Evolutionary conservation across 2,797 vertebrate species (phyloP), one percentile per base, ranked within the genome.

Genomic region (Acridotheres tristis): DNA sequence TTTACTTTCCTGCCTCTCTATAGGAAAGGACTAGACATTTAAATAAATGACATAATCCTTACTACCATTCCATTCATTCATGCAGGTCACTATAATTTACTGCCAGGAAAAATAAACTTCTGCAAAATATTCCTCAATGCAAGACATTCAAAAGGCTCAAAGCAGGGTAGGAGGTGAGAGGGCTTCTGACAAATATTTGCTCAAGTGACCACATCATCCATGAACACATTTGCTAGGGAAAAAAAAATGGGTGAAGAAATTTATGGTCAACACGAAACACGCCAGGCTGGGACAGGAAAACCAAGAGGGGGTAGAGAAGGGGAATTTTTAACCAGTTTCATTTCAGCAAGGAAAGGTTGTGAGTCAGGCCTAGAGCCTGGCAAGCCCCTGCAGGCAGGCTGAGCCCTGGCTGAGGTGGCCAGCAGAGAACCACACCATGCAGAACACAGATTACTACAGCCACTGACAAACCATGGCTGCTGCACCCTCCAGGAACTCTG

Each of bases 31-130:
- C 84, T 76, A 96, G 96, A 95, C 88, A 95, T 93, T 93, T 89
- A 92, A 97, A 96, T 95, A 97, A 95, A 96, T 97, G 65, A 97
- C 94, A 92, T 97, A 96, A 97, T 76, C 87, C 91, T 83, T 92
- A 96, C 90, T 96, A 91, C 94, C 94, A 96, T 96, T 96, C 94
- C 94, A 85, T 87, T 97, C 95, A 96, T 97, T 97, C 94, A 92
- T 80, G 89, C 92, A 94, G 88, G 93, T 85, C 89, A 76, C 94
- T 85, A 30, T 68, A 95, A 92, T 92, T 94, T 95, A 91, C 59
- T 87, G 93, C 96, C 88, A 97, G 94, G 89, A 96, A 97, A 97
- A 97, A 97, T 87, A 97, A 97, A 94, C 86, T 86, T 54, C 73
- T 88, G 79, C 84, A 79, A 91, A 96, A 95, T 95, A 95, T 93